phyloP scores from a whole-genome alignment of 2,797 vertebrate genomes.

The Trachurus trachurus region DNA sequence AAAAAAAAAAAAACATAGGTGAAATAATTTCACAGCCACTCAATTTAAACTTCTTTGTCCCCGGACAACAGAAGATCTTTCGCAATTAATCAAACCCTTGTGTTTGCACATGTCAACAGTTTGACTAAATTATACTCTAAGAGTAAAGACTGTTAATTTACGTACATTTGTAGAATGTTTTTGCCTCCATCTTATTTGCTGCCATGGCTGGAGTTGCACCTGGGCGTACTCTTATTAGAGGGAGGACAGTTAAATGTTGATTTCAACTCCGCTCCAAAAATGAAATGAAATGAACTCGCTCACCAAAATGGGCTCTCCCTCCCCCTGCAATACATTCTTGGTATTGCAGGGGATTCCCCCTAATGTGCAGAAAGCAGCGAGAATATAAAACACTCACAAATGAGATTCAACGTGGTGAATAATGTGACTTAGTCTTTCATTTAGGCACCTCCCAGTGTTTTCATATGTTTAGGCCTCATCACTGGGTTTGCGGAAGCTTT shows the following conservation, averaged over 20 bases:
- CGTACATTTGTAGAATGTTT: constrained; percentile 53
- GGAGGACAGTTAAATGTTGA: constrained; percentile 27
- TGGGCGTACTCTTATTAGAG: constrained; percentile 20
- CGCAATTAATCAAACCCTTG: constrained; percentile 28
- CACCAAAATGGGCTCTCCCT: constrained; percentile 5
- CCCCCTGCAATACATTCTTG: constrained; percentile 6
- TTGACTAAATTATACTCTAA: constrained; percentile 62
- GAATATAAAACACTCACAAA: constrained; percentile 53
- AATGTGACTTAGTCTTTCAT: constrained; percentile 63
- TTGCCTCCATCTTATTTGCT: constrained; percentile 25
- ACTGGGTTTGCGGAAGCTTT: constrained; percentile 60
- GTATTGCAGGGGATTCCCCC: constrained; percentile 12
- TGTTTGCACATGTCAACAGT: constrained; percentile 45
- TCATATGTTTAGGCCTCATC: constrained; percentile 49
- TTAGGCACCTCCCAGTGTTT: constrained; percentile 65
- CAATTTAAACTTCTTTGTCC: constrained; percentile 24
- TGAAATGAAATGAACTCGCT: neutral
- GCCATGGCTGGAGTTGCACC: constrained; percentile 15
- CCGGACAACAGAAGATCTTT: constrained; percentile 15
- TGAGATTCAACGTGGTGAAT: constrained; percentile 71
- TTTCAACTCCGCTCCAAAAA: constrained; percentile 12
- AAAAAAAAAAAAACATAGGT: constrained; percentile 4
- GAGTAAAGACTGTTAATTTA: constrained; percentile 57
- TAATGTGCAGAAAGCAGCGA: constrained; percentile 15
- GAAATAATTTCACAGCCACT: constrained; percentile 19